These are phyloP conservation scores for Drosophila santomea DNA, from an alignment of 1,140 invertebrate genomes.

Conservation along the genomic window DNA sequence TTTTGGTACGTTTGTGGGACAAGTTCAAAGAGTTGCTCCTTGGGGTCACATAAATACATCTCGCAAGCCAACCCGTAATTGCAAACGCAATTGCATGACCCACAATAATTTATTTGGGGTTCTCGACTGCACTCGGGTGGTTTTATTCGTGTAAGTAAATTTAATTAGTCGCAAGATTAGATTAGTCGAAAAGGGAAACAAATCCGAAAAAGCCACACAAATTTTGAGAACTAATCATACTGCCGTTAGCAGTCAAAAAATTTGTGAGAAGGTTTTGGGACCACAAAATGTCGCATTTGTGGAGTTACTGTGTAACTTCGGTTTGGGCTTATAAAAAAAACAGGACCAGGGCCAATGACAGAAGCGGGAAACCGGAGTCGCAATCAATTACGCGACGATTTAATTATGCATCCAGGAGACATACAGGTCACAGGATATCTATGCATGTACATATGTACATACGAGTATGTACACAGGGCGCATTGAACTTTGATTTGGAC, in stretches of 20 bases:
- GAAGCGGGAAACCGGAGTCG: neutral
- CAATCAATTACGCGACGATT: conserved; percentile 47
- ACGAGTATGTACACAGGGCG: conserved; percentile 10
- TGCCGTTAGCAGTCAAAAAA: neutral
- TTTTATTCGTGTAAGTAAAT: conserved; percentile 21
- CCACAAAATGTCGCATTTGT: conserved; percentile 9
- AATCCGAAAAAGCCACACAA: neutral
- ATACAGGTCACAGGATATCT: conserved; percentile 19
- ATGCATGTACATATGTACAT: too few relatives aligned
- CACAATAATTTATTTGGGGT: conserved; percentile 50
- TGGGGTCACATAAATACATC: conserved; percentile 42
- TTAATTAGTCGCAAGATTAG: conserved; percentile 48
- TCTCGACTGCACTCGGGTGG: conserved; percentile 26
- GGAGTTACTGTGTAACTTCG: conserved; percentile 19
- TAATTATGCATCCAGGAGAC: conserved; percentile 63
- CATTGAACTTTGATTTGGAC: conserved; percentile 68
- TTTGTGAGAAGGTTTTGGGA: conserved; percentile 25
- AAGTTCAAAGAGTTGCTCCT: conserved; percentile 53
- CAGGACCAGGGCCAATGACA: conserved; percentile 11
- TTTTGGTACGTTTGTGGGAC: conserved; percentile 49
- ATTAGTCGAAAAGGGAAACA: conserved; percentile 15
- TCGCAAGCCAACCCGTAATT: conserved; percentile 37
- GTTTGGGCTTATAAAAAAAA: conserved; percentile 12
- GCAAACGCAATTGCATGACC: conserved; percentile 45
- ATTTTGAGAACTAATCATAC: conserved; percentile 19